Evolutionary conservation across 2,797 vertebrate genomes (phyloP).

Genomic region (Tokudaia muenninki): DNA sequence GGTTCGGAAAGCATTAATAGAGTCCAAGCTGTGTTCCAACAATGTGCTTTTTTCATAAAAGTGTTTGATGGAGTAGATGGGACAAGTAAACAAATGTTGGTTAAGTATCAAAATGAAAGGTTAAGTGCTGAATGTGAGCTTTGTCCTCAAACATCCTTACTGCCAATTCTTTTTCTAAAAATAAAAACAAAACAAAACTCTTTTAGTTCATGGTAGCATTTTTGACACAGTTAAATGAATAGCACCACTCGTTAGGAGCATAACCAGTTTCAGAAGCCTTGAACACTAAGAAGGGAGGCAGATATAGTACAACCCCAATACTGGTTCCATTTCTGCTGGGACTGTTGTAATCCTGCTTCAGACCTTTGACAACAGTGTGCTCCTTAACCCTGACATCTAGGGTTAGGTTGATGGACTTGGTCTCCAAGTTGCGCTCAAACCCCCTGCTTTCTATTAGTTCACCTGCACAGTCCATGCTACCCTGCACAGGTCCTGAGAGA

Average conservation of each 20-base stretch:
- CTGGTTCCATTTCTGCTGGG: not conserved
- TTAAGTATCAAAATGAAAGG: not conserved
- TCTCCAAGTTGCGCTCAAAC: not conserved
- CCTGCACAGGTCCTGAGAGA: not conserved
- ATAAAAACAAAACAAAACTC: not conserved
- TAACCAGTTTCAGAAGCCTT: not conserved
- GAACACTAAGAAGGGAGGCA: not conserved
- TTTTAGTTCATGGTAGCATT: not conserved
- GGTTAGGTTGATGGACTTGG: not conserved
- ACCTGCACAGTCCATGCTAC: not conserved
- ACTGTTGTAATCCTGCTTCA: not conserved
- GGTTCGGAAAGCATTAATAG: not conserved
- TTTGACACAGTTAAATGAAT: not conserved
- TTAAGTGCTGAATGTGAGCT: not conserved
- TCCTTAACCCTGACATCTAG: not conserved
- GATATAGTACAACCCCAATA: not conserved
- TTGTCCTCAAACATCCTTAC: not conserved
- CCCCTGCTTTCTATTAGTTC: not conserved
- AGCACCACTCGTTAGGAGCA: not conserved
- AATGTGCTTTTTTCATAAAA: not conserved
- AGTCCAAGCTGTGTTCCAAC: not conserved
- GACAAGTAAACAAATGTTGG: slow-evolving; percentile 21
- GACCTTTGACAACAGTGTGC: not conserved
- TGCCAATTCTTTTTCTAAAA: not conserved
- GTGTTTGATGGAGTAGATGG: not conserved